Base-by-base conservation (phyloP, 2,797 vertebrate species). In the Poeciliopsis infans region DNA sequence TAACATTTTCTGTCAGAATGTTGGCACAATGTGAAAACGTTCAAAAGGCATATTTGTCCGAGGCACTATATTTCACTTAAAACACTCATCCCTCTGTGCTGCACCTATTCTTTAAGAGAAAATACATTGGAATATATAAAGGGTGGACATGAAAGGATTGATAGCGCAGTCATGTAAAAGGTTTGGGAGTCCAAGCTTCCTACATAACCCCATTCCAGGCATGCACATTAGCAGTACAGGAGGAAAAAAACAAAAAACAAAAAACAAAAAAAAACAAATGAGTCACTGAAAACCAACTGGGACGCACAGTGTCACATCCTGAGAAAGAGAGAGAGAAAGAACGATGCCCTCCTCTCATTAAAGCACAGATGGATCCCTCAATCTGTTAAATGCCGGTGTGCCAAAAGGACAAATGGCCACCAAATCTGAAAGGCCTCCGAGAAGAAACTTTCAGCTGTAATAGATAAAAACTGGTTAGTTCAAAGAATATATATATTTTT, bases 281-380 rank as follows among this genome's bases (percentile, higher is more conserved):
- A 94, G 77, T 93, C 93, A 95, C 76, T 90, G 89, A 87, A 91
- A 91, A 90, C 93, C 92, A 92, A 93, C 93, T 93, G 93, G 91
- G 92, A 94, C 80, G 73, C 87, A 90, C 85, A 89, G 77, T 91
- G 93, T 93, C 89, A 93, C 76, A 92, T 93, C 92, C 93, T 92
- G 91, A 88, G 88, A 83, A 45, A 28, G 86, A 61, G 86, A 75
- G 83, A 51, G 64, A 84, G 36, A 66, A 23, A 68, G 64, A 66
- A 86, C 89, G 87, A 84, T 85, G 83, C 84, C 82, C 83, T 91
- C 75, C 85, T 87, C 79, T 87, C 7, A 87, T 79, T 86, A 76
- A 83, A 85, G 85, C 87, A 90, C 93, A 94, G 92, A 93, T 92
- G 93, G 91, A 89, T 87, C 47, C 74, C 76, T 88, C 92, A 85